Conservation (phyloP, 2,888 invertebrate genomes). For the Cantharis flavilabris region DNA sequence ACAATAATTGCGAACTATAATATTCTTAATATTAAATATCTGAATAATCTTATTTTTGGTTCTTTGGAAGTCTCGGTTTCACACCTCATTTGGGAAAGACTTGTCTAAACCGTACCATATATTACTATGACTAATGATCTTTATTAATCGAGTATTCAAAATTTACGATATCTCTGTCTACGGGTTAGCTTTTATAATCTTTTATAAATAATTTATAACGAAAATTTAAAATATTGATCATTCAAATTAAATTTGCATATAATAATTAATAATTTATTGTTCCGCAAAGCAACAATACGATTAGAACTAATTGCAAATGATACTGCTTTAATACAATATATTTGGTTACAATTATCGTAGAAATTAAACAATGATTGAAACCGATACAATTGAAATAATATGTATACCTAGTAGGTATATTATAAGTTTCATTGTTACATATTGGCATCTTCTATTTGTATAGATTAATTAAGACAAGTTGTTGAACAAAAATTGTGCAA, state of each 20-base stretch:
- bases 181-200: too few species aligned
- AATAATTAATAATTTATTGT: not conserved
- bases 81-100: too few species aligned
- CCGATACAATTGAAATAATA: not conserved
- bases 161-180: too few species aligned
- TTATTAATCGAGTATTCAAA: too few species aligned
- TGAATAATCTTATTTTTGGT: too few species aligned
- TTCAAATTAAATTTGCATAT: not conserved
- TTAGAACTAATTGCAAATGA: not conserved
- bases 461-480: not conserved
- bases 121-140: too few species aligned
- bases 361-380: not conserved
- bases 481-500: not conserved
- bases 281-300: not conserved
- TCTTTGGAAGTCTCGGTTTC: too few species aligned
- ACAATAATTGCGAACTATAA: too few species aligned
- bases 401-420: not conserved
- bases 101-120: too few species aligned
- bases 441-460: not conserved
- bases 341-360: not conserved
- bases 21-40: too few species aligned
- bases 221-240: not conserved
- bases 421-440: not conserved
- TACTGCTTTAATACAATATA: not conserved
- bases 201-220: too few species aligned